phyloP scores from a whole-genome alignment of 2,888 invertebrate species.

The Choristoneura rosaceana region DNA sequence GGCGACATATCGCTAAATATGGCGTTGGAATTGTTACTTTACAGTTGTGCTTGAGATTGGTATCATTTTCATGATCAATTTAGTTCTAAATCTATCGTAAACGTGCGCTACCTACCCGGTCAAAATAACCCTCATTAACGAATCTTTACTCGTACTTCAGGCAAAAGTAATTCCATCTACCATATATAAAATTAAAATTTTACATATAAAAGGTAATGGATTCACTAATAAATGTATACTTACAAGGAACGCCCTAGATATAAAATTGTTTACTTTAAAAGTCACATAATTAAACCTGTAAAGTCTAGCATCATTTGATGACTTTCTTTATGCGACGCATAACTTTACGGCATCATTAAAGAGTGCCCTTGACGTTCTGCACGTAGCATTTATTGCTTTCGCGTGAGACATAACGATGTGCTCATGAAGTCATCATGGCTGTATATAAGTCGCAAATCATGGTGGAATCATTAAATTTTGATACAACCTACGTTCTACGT shows the following conservation, averaged over 20 bases:
- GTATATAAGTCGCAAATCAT: neutral
- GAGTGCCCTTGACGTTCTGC: slow-evolving; percentile 13
- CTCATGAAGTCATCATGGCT: neutral
- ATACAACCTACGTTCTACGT: neutral
- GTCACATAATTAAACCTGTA: neutral
- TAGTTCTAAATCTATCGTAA: no score
- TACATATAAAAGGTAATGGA: no score
- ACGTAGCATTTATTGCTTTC: slow-evolving; percentile 12
- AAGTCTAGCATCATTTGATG: neutral
- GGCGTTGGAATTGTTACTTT: no score
- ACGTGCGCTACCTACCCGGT: no score
- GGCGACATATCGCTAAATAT: no score
- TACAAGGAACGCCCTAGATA: neutral
- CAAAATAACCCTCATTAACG: no score
- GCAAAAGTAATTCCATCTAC: no score
- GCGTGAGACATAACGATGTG: slow-evolving; percentile 2
- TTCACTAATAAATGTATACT: no score
- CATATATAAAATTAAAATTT: neutral
- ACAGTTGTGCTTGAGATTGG: no score
- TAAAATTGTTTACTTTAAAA: neutral
- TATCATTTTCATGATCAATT: no score
- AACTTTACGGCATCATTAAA: slow-evolving; percentile 33
- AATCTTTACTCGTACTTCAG: no score
- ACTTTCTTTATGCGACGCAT: slow-evolving; percentile 27
- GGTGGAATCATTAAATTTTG: neutral